Conservation (phyloP, 2,888 invertebrate species). For the Venusia cambrica region DNA sequence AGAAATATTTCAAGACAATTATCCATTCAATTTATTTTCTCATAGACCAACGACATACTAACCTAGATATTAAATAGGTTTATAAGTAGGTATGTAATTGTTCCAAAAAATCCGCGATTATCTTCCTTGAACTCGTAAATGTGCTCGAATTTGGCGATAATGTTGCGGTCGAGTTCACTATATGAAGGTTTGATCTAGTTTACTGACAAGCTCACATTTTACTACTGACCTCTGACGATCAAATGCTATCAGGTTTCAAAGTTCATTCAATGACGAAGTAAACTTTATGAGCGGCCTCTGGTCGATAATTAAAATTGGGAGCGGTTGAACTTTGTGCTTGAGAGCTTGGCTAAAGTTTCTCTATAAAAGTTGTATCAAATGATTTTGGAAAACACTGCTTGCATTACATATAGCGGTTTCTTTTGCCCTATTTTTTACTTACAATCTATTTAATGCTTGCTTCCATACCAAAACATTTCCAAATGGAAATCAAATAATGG, state of each 20-base stretch:
- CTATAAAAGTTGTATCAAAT: slow-evolving; percentile 15
- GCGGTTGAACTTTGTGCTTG: slow-evolving; percentile 24
- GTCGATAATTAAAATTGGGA: slow-evolving; percentile 27
- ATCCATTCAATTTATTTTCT: slow-evolving; percentile 1
- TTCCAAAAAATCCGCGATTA: slow-evolving; percentile 4
- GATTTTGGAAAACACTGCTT: slow-evolving; percentile 5
- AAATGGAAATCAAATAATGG: background rate
- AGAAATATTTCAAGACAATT: slow-evolving; percentile 1
- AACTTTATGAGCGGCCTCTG: slow-evolving; percentile 25
- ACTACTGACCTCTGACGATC: slow-evolving; percentile 24
- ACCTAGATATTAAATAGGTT: too few relatives aligned
- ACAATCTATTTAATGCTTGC: too few relatives aligned
- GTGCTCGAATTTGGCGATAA: slow-evolving; percentile 13
- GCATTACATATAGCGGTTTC: slow-evolving; percentile 6
- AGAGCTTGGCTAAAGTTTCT: slow-evolving; percentile 27
- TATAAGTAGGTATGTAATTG: too few relatives aligned
- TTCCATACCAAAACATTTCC: slow-evolving; percentile 1
- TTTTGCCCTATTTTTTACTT: too few relatives aligned
- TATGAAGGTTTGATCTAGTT: slow-evolving; percentile 27
- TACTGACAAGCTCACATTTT: slow-evolving; percentile 27
- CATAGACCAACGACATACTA: too few relatives aligned
- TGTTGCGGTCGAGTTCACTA: slow-evolving; percentile 20
- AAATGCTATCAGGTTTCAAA: slow-evolving; percentile 27
- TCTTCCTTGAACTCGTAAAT: slow-evolving; percentile 6
- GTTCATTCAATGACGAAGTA: slow-evolving; percentile 27